phyloP scores from a whole-genome alignment of 2,888 invertebrate species.

The Calameuta filiformis region DNA sequence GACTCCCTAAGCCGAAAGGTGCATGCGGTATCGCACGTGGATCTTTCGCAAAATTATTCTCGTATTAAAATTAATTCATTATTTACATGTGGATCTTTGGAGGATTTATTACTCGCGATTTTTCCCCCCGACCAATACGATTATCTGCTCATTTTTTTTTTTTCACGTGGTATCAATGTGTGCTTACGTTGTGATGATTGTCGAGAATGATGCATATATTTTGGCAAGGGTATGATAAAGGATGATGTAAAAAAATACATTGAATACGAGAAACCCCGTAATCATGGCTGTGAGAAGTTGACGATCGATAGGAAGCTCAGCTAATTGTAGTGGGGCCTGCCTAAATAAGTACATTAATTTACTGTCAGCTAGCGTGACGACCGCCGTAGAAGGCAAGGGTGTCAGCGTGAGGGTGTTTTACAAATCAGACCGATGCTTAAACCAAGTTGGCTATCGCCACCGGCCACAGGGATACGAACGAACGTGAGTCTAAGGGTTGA shows the following conservation, averaged over 20 bases:
- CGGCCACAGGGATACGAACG: slow-evolving; percentile 19
- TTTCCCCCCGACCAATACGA: not conserved
- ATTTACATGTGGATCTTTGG: not conserved
- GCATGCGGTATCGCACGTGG: not conserved
- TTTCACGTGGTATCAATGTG: not conserved
- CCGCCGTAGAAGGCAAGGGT: slow-evolving; percentile 18
- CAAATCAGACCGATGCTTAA: slow-evolving; percentile 25
- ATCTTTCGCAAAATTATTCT: not conserved
- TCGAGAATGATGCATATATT: not conserved
- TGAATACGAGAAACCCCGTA: slow-evolving; percentile 5
- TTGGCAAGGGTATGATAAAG: not conserved
- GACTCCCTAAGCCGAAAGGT: not conserved
- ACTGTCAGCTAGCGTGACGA: slow-evolving; percentile 44
- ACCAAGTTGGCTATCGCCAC: slow-evolving; percentile 7
- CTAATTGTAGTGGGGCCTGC: slow-evolving; percentile 22
- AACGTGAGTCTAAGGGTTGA: slow-evolving; percentile 37
- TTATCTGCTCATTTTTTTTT: not conserved
- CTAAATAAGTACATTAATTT: slow-evolving; percentile 41
- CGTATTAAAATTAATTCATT: not conserved
- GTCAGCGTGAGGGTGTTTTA: slow-evolving; percentile 25
- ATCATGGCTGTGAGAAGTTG: slow-evolving; percentile 18
- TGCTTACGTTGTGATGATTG: not conserved
- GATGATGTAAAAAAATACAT: not conserved
- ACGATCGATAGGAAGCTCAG: slow-evolving; percentile 29
- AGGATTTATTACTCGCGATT: not conserved